Base-by-base conservation (phyloP, 2,113 vertebrate species). In the Pavo muticus region DNA sequence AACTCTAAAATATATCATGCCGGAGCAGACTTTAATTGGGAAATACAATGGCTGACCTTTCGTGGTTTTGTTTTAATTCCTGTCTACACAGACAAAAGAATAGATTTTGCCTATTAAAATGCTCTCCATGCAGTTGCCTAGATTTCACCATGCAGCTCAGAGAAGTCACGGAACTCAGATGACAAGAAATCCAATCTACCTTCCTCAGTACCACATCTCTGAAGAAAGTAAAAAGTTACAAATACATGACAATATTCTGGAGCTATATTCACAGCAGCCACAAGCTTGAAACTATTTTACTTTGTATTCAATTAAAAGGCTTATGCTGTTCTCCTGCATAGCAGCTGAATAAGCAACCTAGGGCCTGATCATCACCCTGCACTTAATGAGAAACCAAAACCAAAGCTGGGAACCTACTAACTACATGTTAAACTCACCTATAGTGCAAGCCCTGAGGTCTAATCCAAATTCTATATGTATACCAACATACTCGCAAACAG, bases 401-500 rank as follows among this genome's bases (percentile, higher is more conserved):
- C 60, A 73, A 78, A 73, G 21, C 52, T 48, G 52, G 14, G 39
- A 37, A 25, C 45, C 52, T 60, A 27, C 15, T 18, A 25, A 70
- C n/a, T 24, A 52, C 9, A 1, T 7, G 7, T 42, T 42, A 56
- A 32, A 7, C 14, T 27, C 37, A 14, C 14, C 29, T 18, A 5
- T 21, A 42, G 25, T 48, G 30, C 21, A 19, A 57, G 24, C 39
- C 2, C 20, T 24, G 0, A n/a, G 67, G 23, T 18, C 16, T 11
- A 7, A 48, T 29, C 12, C 44, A 25, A 32, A 27, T 45, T 13
- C 64, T 45, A 37, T 5, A 14, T 14, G 16, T 6, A 3, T 17
- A 40, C 7, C 9, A 4, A 39, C 15, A 61, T 2, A 10, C 6
- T 23, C 21, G 10, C 2, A 11, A 0, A 1, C 59, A 90, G 69